Base-by-base conservation (phyloP, 1,140 invertebrate species). In the Marisa cornuarietis region DNA sequence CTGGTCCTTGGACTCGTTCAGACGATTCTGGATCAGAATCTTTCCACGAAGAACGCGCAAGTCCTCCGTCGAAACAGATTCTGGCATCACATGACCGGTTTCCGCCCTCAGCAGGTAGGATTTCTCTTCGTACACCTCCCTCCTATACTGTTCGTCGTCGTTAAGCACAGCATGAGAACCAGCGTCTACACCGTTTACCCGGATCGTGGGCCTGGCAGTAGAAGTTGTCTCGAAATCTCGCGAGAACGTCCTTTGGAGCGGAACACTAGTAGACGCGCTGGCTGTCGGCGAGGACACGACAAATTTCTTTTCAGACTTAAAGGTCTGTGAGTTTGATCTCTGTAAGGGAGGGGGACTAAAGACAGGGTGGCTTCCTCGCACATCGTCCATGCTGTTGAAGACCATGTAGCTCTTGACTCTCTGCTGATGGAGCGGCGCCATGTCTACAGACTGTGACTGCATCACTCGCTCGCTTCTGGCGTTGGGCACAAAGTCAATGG, bases 11-110 rank as follows among this genome's bases (percentile, higher is more conserved):
- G 81, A 79, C 7, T 83, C 79, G 68, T 88, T 86, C 20, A 88
- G 74, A 54, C 80, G 83, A 76, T 88, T 88, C 75, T 85, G 82
- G 42, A 88, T 88, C 16, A 88, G 74, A 58, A 88, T 85, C 69
- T 86, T 86, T 2, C 87, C 87, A 13, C 86, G 77, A 13, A 87
- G 83, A 22, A 88, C 85, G 51, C 82, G 82, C 54, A 88, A 82
- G 31, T 85, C 83, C 16, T 54, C 8, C 2, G 76, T 22, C 10
- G n/a, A 65, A n/a, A 11, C 42, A 0, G 63, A 31, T 49, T 77
- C 76, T 20, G 76, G 76, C 63, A 77, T 77, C 16, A 77, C 65
- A 63, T 51, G 62, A 13, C 18, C 54, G 20, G 63, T 26, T 20
- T 76, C 74, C 22, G 31, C 11, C 16, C 18, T 14, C 20, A 77